Conservation (phyloP, 2,888 invertebrate species). For the Pandemis cinnamomeana region DNA sequence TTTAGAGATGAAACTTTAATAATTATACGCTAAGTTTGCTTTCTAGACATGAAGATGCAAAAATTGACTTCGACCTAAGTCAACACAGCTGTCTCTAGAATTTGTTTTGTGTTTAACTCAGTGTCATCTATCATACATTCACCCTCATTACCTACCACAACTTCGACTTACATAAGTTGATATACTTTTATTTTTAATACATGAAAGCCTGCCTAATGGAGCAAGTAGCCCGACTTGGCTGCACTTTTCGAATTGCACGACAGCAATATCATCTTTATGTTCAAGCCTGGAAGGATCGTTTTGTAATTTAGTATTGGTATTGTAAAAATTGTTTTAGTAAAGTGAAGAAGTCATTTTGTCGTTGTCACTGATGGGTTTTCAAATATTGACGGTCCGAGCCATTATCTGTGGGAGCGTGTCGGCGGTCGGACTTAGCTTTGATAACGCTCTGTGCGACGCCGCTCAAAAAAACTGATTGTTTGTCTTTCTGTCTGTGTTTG, state of each 20-base stretch:
- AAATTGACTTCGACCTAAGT: background rate
- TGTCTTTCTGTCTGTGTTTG: constrained; percentile 72
- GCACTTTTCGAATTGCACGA: constrained; percentile 34
- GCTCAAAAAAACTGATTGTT: constrained; percentile 67
- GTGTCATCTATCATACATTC: constrained; percentile 45
- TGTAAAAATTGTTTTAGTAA: constrained; percentile 61
- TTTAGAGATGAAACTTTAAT: constrained; percentile 48
- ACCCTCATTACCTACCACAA: constrained; percentile 61
- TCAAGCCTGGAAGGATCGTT: constrained; percentile 46
- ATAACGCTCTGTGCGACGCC: constrained; percentile 70
- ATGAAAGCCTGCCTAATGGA: constrained; percentile 68
- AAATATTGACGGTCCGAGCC: constrained; percentile 79
- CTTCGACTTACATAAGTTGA: constrained; percentile 47
- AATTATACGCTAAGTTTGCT: constrained; percentile 24
- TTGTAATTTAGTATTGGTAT: constrained; percentile 41
- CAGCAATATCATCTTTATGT: constrained; percentile 49
- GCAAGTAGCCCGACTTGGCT: constrained; percentile 59
- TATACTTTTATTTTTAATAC: constrained; percentile 69
- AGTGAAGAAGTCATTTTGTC: constrained; percentile 77
- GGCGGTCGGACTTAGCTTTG: constrained; percentile 63
- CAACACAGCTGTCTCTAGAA: constrained; percentile 7
- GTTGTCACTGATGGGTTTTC: constrained; percentile 79
- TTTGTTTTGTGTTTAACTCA: constrained; percentile 27
- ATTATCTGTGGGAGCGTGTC: constrained; percentile 76
- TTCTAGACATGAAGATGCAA: constrained; percentile 17